Conservation (phyloP, 2,888 invertebrate genomes). For the Anodontia alba region DNA sequence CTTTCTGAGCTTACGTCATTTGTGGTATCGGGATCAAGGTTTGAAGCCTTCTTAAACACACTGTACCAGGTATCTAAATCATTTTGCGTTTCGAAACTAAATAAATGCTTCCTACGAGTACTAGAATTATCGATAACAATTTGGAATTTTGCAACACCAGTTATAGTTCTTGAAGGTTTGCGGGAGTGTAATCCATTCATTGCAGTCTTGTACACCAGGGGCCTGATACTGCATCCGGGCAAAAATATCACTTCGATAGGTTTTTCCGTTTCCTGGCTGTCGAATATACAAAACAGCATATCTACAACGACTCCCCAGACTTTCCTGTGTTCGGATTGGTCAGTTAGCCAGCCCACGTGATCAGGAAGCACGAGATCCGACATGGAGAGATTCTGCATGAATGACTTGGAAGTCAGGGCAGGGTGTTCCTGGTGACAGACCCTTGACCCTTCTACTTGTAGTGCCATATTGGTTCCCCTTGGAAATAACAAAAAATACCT, state of each 20-base stretch:
- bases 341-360: conserved; percentile 75
- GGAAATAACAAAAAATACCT: conserved; percentile 56
- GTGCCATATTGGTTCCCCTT: conserved; percentile 48
- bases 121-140: conserved; percentile 73
- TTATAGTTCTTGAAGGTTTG: conserved; percentile 64
- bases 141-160: conserved; percentile 72
- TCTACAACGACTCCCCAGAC: conserved; percentile 78
- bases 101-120: conserved; percentile 69
- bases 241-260: conserved; percentile 72
- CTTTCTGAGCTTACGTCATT: conserved; percentile 37
- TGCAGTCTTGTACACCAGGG: conserved; percentile 72
- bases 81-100: conserved; percentile 65
- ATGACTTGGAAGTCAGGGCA: conserved; percentile 24
- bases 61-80: conserved; percentile 70
- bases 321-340: conserved; percentile 65
- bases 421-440: conserved; percentile 29
- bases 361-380: conserved; percentile 71
- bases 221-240: conserved; percentile 74
- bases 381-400: conserved; percentile 61
- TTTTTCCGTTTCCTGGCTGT: conserved; percentile 60
- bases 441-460: conserved; percentile 41
- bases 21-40: conserved; percentile 62
- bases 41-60: conserved; percentile 64
- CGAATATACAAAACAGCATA: conserved; percentile 77
- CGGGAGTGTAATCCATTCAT: conserved; percentile 56